Percentiles rank a stretch among this genome's conserved stretches.
Evolutionary conservation across 2,797 vertebrate genomes (phyloP).

Genomic region (Syndactyla subalaris): DNA sequence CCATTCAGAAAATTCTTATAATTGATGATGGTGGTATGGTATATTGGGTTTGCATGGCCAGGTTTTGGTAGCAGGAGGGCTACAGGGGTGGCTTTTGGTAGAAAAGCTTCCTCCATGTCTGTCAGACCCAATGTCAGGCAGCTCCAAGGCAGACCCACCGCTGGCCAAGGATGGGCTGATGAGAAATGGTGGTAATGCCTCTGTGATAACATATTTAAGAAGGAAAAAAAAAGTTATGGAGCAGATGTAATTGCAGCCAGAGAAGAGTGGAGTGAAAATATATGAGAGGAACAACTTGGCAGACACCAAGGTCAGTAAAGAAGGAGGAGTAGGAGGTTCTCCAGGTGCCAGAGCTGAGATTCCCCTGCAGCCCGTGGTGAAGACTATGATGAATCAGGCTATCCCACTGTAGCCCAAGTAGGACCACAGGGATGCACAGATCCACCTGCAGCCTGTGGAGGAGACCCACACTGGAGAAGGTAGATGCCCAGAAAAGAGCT

Average conservation of each 20-base stretch:
- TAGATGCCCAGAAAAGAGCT: background rate
- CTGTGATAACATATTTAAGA: background rate
- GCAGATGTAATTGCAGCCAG: background rate
- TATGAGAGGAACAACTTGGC: background rate
- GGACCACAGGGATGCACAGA: background rate
- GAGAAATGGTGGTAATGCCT: background rate
- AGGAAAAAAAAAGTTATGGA: background rate
- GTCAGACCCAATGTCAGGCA: background rate
- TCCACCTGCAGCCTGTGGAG: background rate
- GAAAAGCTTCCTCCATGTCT: background rate
- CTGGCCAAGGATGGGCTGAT: background rate
- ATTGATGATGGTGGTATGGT: background rate
- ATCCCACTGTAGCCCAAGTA: background rate
- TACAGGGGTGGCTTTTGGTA: background rate
- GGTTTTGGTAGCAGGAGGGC: background rate
- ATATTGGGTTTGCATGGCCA: background rate
- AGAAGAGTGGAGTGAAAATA: background rate
- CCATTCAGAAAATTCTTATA: background rate
- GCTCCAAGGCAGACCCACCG: background rate
- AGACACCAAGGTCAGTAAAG: background rate
- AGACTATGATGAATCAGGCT: background rate
- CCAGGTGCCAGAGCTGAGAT: background rate
- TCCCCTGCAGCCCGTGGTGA: background rate
- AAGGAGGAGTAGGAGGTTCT: background rate
- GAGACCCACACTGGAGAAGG: background rate